Percentiles rank a stretch among this genome's conserved stretches.
These are phyloP conservation scores for Lochmaea crataegi DNA, from an alignment of 2,888 invertebrate genomes.

Conservation along the genomic window DNA sequence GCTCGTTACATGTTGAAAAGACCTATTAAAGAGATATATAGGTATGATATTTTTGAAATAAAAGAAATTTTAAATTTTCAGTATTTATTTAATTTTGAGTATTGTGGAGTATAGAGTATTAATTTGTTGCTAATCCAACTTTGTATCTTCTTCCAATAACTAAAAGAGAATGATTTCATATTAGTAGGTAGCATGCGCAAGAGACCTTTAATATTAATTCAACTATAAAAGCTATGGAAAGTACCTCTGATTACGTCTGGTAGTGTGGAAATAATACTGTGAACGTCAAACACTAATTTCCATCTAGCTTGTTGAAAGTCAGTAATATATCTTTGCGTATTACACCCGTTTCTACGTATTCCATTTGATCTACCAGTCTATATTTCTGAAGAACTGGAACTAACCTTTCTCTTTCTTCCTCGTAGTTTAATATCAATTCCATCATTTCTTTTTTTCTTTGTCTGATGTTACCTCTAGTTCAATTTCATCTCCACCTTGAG, in stretches of 20 bases:
- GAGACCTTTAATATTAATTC: not conserved
- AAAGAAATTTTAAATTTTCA: no score
- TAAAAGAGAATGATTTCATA: not conserved
- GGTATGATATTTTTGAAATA: no score
- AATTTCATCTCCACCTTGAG: slow-evolving; percentile 10
- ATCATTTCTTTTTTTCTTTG: slow-evolving; percentile 16
- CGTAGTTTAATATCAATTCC: slow-evolving; percentile 4
- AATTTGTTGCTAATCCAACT: not conserved
- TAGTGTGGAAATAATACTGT: slow-evolving; percentile 14
- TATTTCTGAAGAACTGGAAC: slow-evolving; percentile 20
- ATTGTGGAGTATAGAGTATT: not conserved
- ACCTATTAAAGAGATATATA: no score
- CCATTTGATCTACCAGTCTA: slow-evolving; percentile 35
- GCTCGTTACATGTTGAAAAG: no score
- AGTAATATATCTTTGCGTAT: slow-evolving; percentile 26
- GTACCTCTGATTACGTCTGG: slow-evolving; percentile 12
- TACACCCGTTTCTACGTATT: slow-evolving; percentile 31
- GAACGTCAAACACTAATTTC: slow-evolving; percentile 23
- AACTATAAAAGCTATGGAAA: not conserved
- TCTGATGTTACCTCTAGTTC: slow-evolving; percentile 8
- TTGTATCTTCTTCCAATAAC: not conserved
- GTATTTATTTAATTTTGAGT: no score
- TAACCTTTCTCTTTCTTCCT: slow-evolving; percentile 3
- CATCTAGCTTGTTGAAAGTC: slow-evolving; percentile 29
- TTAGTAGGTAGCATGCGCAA: not conserved